A percentile compares a stretch with the other conserved stretches of the same genome.
phyloP scores from a whole-genome alignment of 2,113 vertebrate species.

The Micronisus gabar region DNA sequence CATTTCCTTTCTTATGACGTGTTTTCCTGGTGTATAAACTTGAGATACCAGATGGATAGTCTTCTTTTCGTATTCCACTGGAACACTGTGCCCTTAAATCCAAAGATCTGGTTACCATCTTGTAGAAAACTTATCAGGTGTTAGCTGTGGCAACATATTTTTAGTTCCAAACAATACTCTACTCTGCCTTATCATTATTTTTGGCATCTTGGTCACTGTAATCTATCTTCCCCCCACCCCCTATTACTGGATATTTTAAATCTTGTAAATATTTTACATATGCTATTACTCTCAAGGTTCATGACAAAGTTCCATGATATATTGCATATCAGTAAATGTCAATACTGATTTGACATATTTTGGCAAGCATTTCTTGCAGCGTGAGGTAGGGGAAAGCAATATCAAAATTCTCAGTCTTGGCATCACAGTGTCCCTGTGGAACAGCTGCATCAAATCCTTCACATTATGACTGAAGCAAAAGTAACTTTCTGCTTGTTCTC shows the following conservation, averaged over 20 bases:
- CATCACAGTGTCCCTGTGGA: background rate
- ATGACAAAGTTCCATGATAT: background rate
- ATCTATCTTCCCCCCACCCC: rapidly evolving
- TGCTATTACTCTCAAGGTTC: background rate
- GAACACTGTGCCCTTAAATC: background rate
- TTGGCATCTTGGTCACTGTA: background rate
- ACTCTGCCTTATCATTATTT: background rate
- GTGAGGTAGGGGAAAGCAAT: background rate
- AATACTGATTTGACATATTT: background rate
- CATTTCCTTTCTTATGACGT: background rate
- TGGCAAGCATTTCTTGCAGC: background rate
- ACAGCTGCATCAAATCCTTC: background rate
- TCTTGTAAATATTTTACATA: background rate
- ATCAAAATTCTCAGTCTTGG: background rate
- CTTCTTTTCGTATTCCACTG: background rate
- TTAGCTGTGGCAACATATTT: background rate
- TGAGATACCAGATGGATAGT: background rate
- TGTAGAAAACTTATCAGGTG: background rate
- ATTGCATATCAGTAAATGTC: background rate
- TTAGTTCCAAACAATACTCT: background rate
- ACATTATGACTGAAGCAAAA: background rate
- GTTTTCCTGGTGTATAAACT: background rate
- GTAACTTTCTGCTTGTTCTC: background rate
- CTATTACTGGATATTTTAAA: background rate
- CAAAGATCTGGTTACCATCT: background rate